Percentiles rank a stretch among this genome's conserved stretches.
These are phyloP conservation scores for Ceratina calcarata DNA, from an alignment of 1,140 invertebrate genomes.

Conservation along the genomic window DNA sequence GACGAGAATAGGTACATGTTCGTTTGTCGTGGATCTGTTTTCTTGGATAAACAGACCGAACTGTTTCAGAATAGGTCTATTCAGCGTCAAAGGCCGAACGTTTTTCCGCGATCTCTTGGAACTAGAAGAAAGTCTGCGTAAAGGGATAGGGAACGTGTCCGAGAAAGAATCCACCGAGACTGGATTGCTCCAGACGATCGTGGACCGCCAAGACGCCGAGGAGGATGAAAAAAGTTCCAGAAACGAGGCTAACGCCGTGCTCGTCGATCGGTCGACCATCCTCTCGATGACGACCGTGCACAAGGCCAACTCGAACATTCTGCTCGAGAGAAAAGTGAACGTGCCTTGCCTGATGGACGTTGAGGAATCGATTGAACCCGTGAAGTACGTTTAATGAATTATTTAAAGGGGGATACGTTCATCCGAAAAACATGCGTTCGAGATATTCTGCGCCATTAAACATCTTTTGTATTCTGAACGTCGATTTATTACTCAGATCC, in stretches of 20 bases:
- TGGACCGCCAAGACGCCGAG: too few relatives aligned
- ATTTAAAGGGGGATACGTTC: neutral
- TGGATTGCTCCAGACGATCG: neutral
- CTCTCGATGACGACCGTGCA: too few relatives aligned
- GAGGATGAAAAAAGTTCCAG: neutral
- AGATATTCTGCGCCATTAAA: too few relatives aligned
- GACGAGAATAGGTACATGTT: constrained; percentile 7
- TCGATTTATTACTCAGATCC: too few relatives aligned
- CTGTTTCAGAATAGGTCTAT: constrained; percentile 28
- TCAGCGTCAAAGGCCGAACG: constrained; percentile 20
- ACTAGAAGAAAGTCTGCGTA: neutral
- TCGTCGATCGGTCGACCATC: neutral
- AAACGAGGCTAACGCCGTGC: neutral
- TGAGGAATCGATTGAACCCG: neutral
- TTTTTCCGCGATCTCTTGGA: constrained; percentile 3
- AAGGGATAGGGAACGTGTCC: neutral
- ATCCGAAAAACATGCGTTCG: too few relatives aligned
- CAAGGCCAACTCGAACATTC: neutral
- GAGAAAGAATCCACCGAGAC: neutral
- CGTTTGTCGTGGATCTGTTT: neutral
- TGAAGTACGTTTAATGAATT: constrained; percentile 26
- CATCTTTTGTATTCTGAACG: too few relatives aligned
- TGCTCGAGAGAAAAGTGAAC: constrained; percentile 21
- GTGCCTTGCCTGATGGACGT: neutral
- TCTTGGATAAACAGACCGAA: neutral